These are phyloP conservation scores for Heliornis fulica DNA, from an alignment of 2,113 vertebrate genomes.

Conservation along the genomic window DNA sequence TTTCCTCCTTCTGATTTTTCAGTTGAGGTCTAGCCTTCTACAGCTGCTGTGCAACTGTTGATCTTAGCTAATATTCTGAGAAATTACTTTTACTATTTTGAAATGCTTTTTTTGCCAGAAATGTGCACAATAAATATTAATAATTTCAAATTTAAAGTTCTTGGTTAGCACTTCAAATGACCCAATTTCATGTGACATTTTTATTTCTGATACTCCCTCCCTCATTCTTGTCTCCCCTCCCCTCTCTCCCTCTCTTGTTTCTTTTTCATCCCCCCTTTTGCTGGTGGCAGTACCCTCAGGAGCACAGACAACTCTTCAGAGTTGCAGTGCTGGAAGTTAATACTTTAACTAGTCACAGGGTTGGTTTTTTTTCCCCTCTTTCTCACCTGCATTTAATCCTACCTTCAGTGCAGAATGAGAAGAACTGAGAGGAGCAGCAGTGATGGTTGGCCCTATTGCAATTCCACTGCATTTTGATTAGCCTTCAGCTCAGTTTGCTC, in stretches of 20 bases:
- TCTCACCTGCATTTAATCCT: slow-evolving; percentile 17
- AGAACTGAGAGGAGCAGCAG: background rate
- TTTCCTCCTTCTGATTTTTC: background rate
- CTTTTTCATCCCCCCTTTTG: background rate
- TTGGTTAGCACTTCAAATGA: background rate
- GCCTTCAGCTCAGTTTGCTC: slow-evolving; percentile 1
- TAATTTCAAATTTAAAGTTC: background rate
- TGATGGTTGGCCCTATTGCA: background rate
- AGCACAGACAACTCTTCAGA: background rate
- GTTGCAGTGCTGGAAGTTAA: background rate
- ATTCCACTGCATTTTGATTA: slow-evolving; percentile 12
- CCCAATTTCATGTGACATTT: background rate
- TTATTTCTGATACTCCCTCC: background rate
- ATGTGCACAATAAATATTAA: background rate
- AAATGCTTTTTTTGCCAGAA: background rate
- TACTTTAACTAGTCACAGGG: slow-evolving; percentile 24
- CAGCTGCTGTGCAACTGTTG: background rate
- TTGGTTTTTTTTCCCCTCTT: background rate
- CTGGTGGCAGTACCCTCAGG: background rate
- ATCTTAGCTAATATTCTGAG: background rate
- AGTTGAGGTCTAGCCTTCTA: background rate
- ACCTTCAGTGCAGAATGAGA: slow-evolving; percentile 9
- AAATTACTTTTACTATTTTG: background rate
- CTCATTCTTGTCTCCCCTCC: background rate
- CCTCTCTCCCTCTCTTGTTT: too few relatives aligned